Evolutionary conservation across 2,888 invertebrate genomes (phyloP), one percentile per base, ranked within the genome.

Genomic region (Andrena marginata): DNA sequence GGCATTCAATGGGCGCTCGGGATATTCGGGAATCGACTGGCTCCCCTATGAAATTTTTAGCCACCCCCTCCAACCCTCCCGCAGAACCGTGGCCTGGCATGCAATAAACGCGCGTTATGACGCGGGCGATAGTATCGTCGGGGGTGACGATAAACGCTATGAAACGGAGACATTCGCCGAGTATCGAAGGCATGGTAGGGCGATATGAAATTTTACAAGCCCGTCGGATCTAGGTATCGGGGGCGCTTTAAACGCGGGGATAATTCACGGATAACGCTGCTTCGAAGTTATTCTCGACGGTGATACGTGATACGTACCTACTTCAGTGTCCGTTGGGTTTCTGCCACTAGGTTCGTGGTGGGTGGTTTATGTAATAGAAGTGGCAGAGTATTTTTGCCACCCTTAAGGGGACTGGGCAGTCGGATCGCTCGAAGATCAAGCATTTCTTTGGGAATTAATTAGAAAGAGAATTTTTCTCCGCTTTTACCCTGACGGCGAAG

Each of bases 41-140:
- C 49, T 35, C 65, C 29, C 73, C 70, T 79, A 77, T 65, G 59
- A 69, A 80, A 76, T 76, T 67, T 69, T 70, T 78, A 68, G 35
- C 35, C 13, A 13, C 23, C 13, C 48, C 13, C 23, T 4, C 5
- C n/a, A 13, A 13, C 13, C 42, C 42, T 13, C 42, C 42, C 16
- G 1, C 42, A 1, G 42, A 16, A 42, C 42, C 42, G 42, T 42
- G 42, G 42, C 42, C 42, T 42, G 16, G 65, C 70, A 35, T 35
- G 62, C 77, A 82, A 82, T 80, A 82, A 82, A 82, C 82, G 80
- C 65, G 76, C 74, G 74, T 77, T 67, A 77, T 68, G 33, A 68
- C 75, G 64, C 48, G 29, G 33, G 54, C 70, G 73, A 79, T 79
- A 71, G 75, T 82, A 79, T 79, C 70, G 70, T 35, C 49, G n/a